Evolutionary conservation across 2,797 vertebrate genomes (phyloP).

Genomic region (Acanthornis magna): DNA sequence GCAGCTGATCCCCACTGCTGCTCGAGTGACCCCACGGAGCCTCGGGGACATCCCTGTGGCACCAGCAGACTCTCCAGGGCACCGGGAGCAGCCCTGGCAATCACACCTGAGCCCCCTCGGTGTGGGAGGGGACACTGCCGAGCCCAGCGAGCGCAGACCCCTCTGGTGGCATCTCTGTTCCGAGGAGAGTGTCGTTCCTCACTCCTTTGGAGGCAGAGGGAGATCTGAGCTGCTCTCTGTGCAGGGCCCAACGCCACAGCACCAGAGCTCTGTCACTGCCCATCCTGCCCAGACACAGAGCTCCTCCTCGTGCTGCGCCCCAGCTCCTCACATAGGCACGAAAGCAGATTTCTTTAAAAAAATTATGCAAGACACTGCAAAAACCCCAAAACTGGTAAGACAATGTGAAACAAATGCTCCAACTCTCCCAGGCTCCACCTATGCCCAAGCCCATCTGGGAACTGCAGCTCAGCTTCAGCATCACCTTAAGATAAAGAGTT

Average conservation of each 20-base stretch:
- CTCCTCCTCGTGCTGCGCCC: not conserved
- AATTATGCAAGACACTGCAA: not conserved
- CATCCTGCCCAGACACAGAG: not conserved
- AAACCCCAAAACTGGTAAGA: not conserved
- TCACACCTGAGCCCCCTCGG: not conserved
- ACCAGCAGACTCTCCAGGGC: not conserved
- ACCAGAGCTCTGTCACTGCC: not conserved
- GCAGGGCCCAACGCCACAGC: not conserved
- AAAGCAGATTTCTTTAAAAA: not conserved
- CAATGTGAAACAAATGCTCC: conserved; percentile 36
- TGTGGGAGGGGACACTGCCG: not conserved
- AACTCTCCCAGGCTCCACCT: not conserved
- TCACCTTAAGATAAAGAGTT: not conserved
- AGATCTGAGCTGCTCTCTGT: not conserved
- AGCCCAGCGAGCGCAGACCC: not conserved
- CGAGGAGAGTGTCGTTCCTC: rapidly evolving
- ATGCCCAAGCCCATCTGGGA: not conserved
- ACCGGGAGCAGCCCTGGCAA: not conserved
- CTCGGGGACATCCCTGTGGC: not conserved
- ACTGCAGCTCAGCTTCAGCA: not conserved
- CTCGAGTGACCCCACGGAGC: not conserved
- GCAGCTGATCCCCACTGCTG: not conserved
- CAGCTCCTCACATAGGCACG: not conserved
- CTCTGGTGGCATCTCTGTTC: rapidly evolving
- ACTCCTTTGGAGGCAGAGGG: not conserved